Evolutionary conservation across 2,113 vertebrate species (phyloP).

Genomic region (Trogon melanurus): DNA sequence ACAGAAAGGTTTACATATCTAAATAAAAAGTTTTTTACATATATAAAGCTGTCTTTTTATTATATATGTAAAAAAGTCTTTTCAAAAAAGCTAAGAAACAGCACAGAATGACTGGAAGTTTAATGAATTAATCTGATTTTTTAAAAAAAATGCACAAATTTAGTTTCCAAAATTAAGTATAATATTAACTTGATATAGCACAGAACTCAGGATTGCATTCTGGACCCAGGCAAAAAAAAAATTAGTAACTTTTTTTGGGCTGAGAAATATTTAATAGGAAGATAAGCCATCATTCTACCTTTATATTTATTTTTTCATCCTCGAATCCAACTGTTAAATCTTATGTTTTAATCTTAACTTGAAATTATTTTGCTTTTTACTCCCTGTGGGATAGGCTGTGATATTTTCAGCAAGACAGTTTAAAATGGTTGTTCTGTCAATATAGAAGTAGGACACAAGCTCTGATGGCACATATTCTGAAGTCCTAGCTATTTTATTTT

Average conservation of each 20-base stretch:
- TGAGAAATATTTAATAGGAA: accelerated
- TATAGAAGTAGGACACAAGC: not conserved
- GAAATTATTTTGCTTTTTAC: not conserved
- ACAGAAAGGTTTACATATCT: not conserved
- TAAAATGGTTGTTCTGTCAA: not conserved
- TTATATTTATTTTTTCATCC: not conserved
- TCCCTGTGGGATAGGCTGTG: not conserved
- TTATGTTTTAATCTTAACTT: not conserved
- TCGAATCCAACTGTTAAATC: not conserved
- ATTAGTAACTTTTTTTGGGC: accelerated
- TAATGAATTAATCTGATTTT: not conserved
- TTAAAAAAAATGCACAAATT: not conserved
- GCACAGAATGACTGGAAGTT: not conserved
- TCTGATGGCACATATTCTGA: not conserved
- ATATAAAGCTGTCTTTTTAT: not conserved
- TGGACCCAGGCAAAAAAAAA: accelerated
- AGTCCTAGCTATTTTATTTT: not conserved
- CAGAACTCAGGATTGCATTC: not conserved
- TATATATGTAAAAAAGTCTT: not conserved
- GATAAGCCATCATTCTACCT: accelerated
- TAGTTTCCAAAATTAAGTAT: not conserved
- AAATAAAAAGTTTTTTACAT: not conserved
- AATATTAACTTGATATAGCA: not conserved
- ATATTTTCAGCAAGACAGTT: not conserved
- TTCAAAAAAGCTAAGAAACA: not conserved